Evolutionary conservation across 2,888 invertebrate species (phyloP).

Genomic region (Eulithis testata): DNA sequence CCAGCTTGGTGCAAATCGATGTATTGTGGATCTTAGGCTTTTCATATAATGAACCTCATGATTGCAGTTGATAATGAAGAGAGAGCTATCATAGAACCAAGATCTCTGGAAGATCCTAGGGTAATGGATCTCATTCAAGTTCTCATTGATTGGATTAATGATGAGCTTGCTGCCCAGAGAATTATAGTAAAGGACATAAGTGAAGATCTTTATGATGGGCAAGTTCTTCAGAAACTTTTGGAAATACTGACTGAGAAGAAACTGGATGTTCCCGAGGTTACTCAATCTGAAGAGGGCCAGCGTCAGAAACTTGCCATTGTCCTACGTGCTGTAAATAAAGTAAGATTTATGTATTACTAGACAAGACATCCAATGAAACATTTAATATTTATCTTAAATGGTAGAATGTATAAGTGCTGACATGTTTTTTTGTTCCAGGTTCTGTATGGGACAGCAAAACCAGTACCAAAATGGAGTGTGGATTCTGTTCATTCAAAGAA

Average conservation of each 20-base stretch:
- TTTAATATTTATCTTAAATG: too few species aligned
- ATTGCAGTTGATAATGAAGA: slow-evolving; percentile 97
- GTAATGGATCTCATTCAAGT: slow-evolving; percentile 93
- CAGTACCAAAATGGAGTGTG: slow-evolving; percentile 97
- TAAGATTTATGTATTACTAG: slow-evolving; percentile 56
- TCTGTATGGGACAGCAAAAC: slow-evolving; percentile 89
- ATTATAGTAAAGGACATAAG: slow-evolving; percentile 98
- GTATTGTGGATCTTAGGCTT: too few species aligned
- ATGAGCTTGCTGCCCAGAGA: slow-evolving; percentile 97
- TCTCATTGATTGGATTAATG: slow-evolving; percentile 99
- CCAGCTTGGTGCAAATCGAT: too few species aligned
- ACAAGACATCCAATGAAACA: too few species aligned
- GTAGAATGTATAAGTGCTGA: too few species aligned
- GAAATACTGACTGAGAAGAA: slow-evolving; percentile 95
- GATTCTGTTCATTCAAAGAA: slow-evolving; percentile 98
- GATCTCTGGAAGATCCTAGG: slow-evolving; percentile 94
- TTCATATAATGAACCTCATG: neutral
- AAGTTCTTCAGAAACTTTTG: slow-evolving; percentile 88
- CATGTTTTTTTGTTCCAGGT: slow-evolving; percentile 72
- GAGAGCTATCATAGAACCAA: slow-evolving; percentile 96
- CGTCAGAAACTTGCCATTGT: slow-evolving; percentile 96
- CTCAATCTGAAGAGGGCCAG: slow-evolving; percentile 99
- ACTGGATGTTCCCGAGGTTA: slow-evolving; percentile 98
- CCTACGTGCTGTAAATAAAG: slow-evolving; percentile 94
- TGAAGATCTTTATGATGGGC: slow-evolving; percentile 99